Evolutionary conservation across 23 tunicate species (phyloP).

Genomic region (Halocynthia aurantium): DNA sequence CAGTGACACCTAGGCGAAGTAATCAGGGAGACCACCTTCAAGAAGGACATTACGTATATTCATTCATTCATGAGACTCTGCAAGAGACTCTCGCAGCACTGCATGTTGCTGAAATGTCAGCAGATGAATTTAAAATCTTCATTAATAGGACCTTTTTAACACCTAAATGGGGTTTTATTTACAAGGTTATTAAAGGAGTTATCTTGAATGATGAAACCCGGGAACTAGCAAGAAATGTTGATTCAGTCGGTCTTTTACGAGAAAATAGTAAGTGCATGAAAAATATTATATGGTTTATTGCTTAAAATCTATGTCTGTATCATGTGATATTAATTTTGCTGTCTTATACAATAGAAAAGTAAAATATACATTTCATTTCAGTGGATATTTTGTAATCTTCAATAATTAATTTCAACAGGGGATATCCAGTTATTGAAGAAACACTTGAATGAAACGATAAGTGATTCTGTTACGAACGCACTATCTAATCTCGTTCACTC

Average conservation of each 20-base stretch:
- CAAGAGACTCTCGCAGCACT: constrained; percentile 4
- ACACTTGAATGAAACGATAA: background rate
- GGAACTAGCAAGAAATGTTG: background rate
- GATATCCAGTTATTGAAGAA: background rate
- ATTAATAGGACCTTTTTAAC: background rate
- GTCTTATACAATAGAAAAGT: background rate
- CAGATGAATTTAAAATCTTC: background rate
- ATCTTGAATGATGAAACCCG: background rate
- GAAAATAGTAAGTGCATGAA: background rate
- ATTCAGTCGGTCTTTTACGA: background rate
- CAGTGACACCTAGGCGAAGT: background rate
- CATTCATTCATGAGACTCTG: background rate
- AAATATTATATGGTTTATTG: background rate
- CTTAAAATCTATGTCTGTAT: too few species aligned
- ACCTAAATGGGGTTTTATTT: background rate
- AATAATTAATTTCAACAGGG: background rate
- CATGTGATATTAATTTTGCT: too few species aligned
- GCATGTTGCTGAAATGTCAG: constrained; percentile 6
- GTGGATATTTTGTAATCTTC: background rate
- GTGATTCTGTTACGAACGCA: background rate
- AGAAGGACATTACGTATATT: background rate
- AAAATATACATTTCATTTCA: background rate
- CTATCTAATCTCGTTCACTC: too few species aligned
- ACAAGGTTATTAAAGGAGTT: background rate
- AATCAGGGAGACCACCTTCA: background rate